Evolutionary conservation across 2,797 vertebrate species (phyloP), one percentile per base, ranked within the genome.

Genomic region (Nyctibius grandis): DNA sequence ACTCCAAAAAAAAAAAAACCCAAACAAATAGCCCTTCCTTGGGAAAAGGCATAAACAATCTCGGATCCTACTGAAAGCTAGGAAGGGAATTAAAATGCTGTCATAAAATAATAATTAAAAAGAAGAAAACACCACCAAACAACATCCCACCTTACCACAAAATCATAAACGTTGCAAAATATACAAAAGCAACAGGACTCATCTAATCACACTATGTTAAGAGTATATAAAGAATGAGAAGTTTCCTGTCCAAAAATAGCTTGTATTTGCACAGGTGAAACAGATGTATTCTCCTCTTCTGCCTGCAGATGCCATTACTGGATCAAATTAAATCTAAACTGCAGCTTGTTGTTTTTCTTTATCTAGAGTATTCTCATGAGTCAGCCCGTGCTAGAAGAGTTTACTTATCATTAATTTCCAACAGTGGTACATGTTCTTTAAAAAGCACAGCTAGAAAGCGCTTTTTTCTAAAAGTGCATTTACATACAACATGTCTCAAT

Each of bases 271-370:
- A 90, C 28, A 77, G 50, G 6, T 63, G 44, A 81, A 89, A 36
- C 40, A 87, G 77, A 68, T 91, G 93, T 63, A 95, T 34, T 91
- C 80, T 80, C 68, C 44, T 61, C 57, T 75, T 77, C 85, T 34
- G 48, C 95, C 96, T 93, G 75, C 53, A 88, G 96, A 91, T 96
- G 95, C 78, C 94, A 84, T 86, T 87, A 89, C 63, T 65, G 22
- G 81, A 94, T 84, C 70, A 93, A 88, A 26, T 61, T 67, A 91
- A 75, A 64, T 15, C 16, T 85, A 33, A 95, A 65, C 61, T 16
- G 22, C 29, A 93, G 29, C 19, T 81, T 72, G 31, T 25, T 48
- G 8, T 5, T 88, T 42, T 34, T 15, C 40, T 63, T 79, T 18
- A 33, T 11, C 50, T 47, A 28, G 29, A 51, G 26, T 31, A 61